Conservation (phyloP, 2,797 vertebrate genomes). For the Simalia tracyae region DNA sequence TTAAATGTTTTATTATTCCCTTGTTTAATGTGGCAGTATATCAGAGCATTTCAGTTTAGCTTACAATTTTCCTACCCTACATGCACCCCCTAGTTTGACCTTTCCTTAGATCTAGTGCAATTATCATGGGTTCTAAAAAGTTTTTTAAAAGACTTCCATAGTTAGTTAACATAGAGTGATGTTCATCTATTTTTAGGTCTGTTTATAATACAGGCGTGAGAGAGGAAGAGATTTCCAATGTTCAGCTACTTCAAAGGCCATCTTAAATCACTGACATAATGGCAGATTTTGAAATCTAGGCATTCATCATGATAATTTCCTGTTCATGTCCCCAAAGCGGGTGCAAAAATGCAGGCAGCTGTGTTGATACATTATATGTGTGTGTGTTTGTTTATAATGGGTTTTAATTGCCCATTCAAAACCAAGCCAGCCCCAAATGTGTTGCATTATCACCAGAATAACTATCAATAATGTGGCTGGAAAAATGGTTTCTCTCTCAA, state of each 20-base stretch:
- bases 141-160: not conserved
- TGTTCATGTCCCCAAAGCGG: not conserved
- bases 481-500: not conserved
- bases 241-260: not conserved
- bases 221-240: not conserved
- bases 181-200: not conserved
- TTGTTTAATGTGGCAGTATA: not conserved
- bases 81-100: not conserved
- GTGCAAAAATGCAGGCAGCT: not conserved
- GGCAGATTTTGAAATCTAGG: not conserved
- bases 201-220: not conserved
- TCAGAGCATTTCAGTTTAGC: not conserved
- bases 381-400: not conserved
- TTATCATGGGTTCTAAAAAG: slow-evolving; percentile 24
- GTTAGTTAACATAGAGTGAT: slow-evolving; percentile 1
- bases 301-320: not conserved
- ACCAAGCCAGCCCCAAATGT: not conserved
- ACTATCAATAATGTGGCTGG: not conserved
- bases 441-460: not conserved
- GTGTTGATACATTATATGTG: not conserved
- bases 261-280: not conserved
- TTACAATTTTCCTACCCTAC: not conserved
- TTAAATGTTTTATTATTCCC: not conserved
- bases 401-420: slow-evolving; percentile 1
- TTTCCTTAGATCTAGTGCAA: not conserved